Evolutionary conservation across 2,888 invertebrate species (phyloP).

Genomic region (Drosophila lutescens): DNA sequence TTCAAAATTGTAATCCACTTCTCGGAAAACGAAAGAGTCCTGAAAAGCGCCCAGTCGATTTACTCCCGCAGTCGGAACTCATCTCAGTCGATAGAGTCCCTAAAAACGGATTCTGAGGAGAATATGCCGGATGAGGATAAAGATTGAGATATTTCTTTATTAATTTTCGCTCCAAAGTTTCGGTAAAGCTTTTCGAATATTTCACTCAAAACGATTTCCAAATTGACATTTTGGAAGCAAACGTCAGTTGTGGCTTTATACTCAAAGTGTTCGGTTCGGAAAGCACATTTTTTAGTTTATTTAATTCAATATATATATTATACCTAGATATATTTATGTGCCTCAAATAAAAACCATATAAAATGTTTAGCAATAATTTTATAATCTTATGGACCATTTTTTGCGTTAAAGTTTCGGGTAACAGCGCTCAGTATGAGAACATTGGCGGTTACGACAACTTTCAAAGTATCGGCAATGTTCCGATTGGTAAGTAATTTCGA

Average conservation of each 20-base stretch:
- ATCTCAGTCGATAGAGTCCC: slow-evolving; percentile 81
- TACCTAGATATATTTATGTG: slow-evolving; percentile 24
- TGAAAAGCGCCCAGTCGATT: slow-evolving; percentile 85
- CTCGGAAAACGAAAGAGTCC: slow-evolving; percentile 88
- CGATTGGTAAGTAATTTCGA: slow-evolving; percentile 66
- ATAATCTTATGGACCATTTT: slow-evolving; percentile 22
- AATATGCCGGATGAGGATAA: slow-evolving; percentile 44
- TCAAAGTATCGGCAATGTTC: slow-evolving; percentile 56
- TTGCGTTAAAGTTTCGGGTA: slow-evolving; percentile 7
- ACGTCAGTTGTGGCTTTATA: slow-evolving; percentile 40
- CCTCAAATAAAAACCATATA: slow-evolving; percentile 22
- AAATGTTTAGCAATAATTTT: slow-evolving; percentile 42
- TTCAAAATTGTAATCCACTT: slow-evolving; percentile 89
- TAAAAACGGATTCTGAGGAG: slow-evolving; percentile 78
- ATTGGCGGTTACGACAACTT: slow-evolving; percentile 51
- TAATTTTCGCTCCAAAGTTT: slow-evolving; percentile 35
- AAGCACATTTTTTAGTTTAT: slow-evolving; percentile 8
- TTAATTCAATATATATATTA: neutral
- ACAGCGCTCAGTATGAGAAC: slow-evolving; percentile 51
- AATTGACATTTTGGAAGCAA: slow-evolving; percentile 47
- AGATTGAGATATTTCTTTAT: slow-evolving; percentile 9
- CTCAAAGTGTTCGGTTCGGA: slow-evolving; percentile 28
- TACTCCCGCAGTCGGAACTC: slow-evolving; percentile 83
- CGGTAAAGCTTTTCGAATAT: slow-evolving; percentile 52
- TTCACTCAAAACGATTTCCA: slow-evolving; percentile 59